These are phyloP conservation scores for Toxostoma redivivum DNA, from an alignment of 2,113 vertebrate genomes.

Conservation along the genomic window DNA sequence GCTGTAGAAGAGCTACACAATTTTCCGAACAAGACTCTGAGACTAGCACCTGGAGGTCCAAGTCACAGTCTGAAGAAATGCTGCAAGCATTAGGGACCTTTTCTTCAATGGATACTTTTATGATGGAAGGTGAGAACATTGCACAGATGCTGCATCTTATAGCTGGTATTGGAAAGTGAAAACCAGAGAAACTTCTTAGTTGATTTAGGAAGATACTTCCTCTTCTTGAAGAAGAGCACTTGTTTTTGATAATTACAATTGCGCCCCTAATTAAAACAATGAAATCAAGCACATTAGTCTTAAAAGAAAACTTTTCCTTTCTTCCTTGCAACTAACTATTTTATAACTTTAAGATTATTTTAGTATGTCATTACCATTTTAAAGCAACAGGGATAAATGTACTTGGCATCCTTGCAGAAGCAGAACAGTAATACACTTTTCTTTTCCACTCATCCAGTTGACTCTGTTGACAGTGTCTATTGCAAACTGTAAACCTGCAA, in stretches of 20 bases:
- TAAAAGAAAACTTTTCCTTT: not conserved
- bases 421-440: not conserved
- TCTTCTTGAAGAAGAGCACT: not conserved
- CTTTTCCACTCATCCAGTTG: not conserved
- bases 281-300: not conserved
- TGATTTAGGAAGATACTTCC: not conserved
- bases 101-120: conserved; percentile 80
- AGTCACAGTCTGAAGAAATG: conserved; percentile 82
- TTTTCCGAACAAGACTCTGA: conserved; percentile 80
- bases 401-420: not conserved
- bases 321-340: not conserved
- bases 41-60: conserved; percentile 52
- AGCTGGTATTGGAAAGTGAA: not conserved
- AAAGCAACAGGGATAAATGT: not conserved
- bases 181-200: not conserved
- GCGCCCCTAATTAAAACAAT: not conserved
- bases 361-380: not conserved
- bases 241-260: not conserved
- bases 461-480: not conserved
- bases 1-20: conserved; percentile 36
- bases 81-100: conserved; percentile 76
- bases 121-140: conserved; percentile 81
- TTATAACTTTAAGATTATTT: not conserved
- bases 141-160: not conserved
- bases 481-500: not conserved